Conservation (phyloP, 2,888 invertebrate genomes). For the Frankliniella fusca region DNA sequence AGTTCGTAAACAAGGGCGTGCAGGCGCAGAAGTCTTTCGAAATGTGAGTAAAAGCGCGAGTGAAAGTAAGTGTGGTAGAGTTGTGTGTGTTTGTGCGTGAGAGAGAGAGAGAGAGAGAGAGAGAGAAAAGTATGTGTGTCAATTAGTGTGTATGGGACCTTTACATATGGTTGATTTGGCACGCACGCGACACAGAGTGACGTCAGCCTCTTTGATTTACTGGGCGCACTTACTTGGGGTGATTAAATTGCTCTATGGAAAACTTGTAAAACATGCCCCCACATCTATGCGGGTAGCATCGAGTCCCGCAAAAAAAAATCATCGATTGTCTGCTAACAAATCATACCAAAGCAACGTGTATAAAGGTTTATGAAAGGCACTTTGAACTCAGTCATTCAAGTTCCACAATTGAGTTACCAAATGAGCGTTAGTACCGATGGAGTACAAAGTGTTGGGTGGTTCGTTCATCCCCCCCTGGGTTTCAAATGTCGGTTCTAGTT, state of each 20-base stretch:
- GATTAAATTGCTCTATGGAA: too few relatives aligned
- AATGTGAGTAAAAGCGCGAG: neutral
- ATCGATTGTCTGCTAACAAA: conserved; percentile 14
- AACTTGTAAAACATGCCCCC: too few relatives aligned
- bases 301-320: conserved; percentile 9
- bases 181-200: neutral
- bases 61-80: neutral
- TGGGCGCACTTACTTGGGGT: neutral
- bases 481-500: conserved; percentile 17
- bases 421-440: conserved; percentile 26
- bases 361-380: conserved; percentile 23
- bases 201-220: neutral
- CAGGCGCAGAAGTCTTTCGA: neutral
- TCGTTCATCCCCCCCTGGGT: conserved; percentile 7
- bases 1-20: neutral
- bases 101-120: neutral
- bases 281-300: neutral
- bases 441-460: conserved; percentile 17
- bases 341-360: conserved; percentile 22
- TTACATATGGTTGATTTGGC: conserved; percentile 17
- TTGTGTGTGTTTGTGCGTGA: neutral
- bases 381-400: conserved; percentile 24
- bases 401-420: conserved; percentile 26
- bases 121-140: neutral
- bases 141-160: neutral